A percentile compares a stretch with the other conserved stretches of the same genome.
These are phyloP conservation scores for Hippocampus guttulatus DNA, from an alignment of 2,113 vertebrate species.

Conservation along the genomic window DNA sequence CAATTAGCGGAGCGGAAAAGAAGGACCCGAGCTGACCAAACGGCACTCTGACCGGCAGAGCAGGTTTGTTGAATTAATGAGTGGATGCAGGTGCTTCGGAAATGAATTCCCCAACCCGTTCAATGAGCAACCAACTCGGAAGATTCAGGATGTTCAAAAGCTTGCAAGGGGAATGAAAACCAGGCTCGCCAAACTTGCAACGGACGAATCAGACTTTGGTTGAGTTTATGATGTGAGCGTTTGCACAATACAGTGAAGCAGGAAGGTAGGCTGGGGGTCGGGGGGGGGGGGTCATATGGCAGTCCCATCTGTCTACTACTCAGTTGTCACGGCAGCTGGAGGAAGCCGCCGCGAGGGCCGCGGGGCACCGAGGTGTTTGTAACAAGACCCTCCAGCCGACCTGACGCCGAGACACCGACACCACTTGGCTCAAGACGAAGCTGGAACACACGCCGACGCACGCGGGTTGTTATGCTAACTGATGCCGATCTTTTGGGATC, in stretches of 20 bases:
- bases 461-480: background rate
- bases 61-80: slow-evolving; percentile 13
- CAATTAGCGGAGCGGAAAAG: slow-evolving; percentile 25
- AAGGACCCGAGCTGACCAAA: slow-evolving; percentile 4
- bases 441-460: background rate
- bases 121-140: background rate
- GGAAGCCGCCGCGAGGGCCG: slow-evolving; percentile 6
- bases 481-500: background rate
- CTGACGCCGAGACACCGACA: slow-evolving; percentile 37
- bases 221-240: background rate
- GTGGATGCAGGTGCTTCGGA: background rate
- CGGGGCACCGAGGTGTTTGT: slow-evolving; percentile 25
- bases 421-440: slow-evolving; percentile 34
- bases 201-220: background rate
- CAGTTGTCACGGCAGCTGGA: slow-evolving; percentile 20
- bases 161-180: background rate
- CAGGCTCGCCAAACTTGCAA: background rate
- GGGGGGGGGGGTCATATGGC: slow-evolving; percentile 1
- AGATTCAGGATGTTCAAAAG: background rate
- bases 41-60: slow-evolving; percentile 6
- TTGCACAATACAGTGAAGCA: slow-evolving; percentile 1
- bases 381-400: slow-evolving; percentile 31
- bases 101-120: slow-evolving; percentile 1
- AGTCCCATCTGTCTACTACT: slow-evolving; percentile 24
- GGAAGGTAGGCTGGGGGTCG: background rate